phyloP scores from a whole-genome alignment of 2,113 vertebrate genomes.

The Sapayoa aenigma region DNA sequence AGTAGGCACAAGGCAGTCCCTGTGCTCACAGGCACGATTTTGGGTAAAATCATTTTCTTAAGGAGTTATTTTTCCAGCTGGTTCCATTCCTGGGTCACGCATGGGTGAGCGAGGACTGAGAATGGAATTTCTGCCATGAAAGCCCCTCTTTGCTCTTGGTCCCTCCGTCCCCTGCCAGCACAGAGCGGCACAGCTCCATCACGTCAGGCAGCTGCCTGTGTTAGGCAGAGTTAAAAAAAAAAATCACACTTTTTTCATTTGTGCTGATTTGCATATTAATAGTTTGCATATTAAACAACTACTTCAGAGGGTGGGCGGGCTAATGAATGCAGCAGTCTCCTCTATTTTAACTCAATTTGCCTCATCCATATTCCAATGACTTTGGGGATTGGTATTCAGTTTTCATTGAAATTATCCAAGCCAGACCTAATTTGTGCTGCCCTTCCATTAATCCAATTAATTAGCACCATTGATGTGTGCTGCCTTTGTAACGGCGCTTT shows the following conservation, averaged over 20 bases:
- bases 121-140: conserved; percentile 6
- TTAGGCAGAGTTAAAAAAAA: conserved; percentile 68
- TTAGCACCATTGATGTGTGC: conserved; percentile 89
- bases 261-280: conserved; percentile 97
- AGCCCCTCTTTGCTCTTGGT: background rate
- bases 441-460: conserved; percentile 98
- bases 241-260: conserved; percentile 81
- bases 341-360: conserved; percentile 97
- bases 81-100: background rate
- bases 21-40: accelerated
- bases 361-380: conserved; percentile 95
- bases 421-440: conserved; percentile 86
- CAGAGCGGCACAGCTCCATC: background rate
- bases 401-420: conserved; percentile 88
- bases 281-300: conserved; percentile 96
- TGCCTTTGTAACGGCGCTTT: conserved; percentile 86
- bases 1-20: background rate
- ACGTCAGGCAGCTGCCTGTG: conserved; percentile 82
- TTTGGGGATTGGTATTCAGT: conserved; percentile 86
- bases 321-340: conserved; percentile 94
- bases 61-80: background rate
- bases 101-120: background rate
- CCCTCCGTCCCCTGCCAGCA: background rate
- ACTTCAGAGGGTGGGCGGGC: conserved; percentile 95
- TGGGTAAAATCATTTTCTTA: background rate